Conservation (phyloP, 2,113 vertebrate species). For the Tragelaphus buxtoni region DNA sequence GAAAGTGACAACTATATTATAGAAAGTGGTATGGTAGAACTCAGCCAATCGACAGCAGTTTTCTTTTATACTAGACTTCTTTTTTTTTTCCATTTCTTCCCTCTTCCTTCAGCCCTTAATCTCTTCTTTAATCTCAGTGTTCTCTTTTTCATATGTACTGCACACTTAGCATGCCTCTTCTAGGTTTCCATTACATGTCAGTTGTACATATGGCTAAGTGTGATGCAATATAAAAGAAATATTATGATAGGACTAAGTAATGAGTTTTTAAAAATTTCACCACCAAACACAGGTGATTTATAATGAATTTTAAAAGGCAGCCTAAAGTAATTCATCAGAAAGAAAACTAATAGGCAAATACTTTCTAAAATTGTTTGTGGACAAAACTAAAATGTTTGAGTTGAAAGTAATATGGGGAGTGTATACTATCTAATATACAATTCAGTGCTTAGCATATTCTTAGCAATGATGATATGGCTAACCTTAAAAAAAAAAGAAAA, state of each 20-base stretch:
- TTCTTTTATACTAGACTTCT: not conserved
- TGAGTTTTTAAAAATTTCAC: not conserved
- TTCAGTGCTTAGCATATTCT: constrained; percentile 48
- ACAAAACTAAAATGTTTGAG: constrained; percentile 62
- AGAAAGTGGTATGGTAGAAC: not conserved
- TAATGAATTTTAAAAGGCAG: not conserved
- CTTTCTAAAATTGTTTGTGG: constrained; percentile 70
- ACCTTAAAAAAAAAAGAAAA: constrained; percentile 50
- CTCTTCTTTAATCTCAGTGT: not conserved
- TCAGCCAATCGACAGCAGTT: not conserved
- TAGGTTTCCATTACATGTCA: not conserved
- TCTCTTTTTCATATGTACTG: not conserved
- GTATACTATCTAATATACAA: constrained; percentile 64
- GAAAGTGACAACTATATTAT: not conserved
- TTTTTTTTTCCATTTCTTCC: not conserved
- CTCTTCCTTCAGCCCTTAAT: not conserved
- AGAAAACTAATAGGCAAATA: constrained; percentile 54
- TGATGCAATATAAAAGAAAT: not conserved
- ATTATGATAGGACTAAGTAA: not conserved
- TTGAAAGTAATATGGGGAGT: constrained; percentile 58
- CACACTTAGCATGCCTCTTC: not conserved
- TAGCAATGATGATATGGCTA: constrained; percentile 58
- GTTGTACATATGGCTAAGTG: not conserved
- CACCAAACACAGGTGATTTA: not conserved
- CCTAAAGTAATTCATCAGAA: not conserved